Conservation (phyloP, 2,888 invertebrate species). For the Clunio marinus region DNA sequence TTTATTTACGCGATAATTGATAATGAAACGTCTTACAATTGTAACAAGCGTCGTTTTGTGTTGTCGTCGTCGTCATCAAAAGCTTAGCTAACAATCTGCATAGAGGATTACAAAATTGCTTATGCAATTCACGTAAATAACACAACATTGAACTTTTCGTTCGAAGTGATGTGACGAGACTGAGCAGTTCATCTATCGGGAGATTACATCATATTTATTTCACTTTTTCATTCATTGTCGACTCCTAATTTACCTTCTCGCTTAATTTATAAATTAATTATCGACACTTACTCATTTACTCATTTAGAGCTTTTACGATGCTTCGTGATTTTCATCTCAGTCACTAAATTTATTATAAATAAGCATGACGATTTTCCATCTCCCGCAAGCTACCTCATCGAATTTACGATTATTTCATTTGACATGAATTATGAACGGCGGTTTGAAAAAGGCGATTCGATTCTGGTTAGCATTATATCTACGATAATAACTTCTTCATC, state of each 20-base stretch:
- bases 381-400: not conserved
- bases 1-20: slow-evolving; percentile 8
- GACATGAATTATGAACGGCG: not conserved
- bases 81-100: not conserved
- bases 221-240: not conserved
- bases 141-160: not conserved
- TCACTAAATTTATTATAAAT: not conserved
- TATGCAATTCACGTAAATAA: not conserved
- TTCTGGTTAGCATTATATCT: no score
- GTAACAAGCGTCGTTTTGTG: not conserved
- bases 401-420: not conserved
- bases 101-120: not conserved
- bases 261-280: slow-evolving; percentile 37
- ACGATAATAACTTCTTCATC: no score
- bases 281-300: not conserved
- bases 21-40: not conserved
- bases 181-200: no score
- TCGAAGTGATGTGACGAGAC: not conserved
- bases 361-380: not conserved
- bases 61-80: no score
- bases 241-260: slow-evolving; percentile 1
- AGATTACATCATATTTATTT: slow-evolving; percentile 3
- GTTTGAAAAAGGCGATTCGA: no score
- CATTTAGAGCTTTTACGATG: slow-evolving; percentile 1
- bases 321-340: not conserved